Evolutionary conservation across 2,113 vertebrate species (phyloP).

Genomic region (Chamaetylas fuelleborni): DNA sequence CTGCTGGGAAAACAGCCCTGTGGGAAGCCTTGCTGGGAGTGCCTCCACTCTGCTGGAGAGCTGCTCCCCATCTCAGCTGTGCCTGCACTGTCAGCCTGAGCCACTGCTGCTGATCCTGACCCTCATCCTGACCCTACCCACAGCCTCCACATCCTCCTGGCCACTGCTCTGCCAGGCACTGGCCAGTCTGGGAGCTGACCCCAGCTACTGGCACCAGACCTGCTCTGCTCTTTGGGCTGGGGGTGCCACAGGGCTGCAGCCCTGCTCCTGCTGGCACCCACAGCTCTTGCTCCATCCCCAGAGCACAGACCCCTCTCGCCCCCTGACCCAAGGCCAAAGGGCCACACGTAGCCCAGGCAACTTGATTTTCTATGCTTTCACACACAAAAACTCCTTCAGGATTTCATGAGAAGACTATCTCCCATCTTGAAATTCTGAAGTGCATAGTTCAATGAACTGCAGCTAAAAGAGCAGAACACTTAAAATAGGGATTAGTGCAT

Average conservation of each 20-base stretch:
- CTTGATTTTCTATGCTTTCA: background rate
- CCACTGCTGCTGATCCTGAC: background rate
- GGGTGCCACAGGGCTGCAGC: background rate
- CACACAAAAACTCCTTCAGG: background rate
- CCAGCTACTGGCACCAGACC: background rate
- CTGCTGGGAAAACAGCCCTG: background rate
- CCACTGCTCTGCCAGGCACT: background rate
- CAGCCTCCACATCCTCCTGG: background rate
- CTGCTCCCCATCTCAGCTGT: background rate
- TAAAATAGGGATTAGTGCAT: background rate
- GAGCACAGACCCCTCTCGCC: rapidly evolving
- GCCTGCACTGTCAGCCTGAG: background rate
- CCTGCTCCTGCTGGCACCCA: background rate
- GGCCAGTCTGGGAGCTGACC: background rate
- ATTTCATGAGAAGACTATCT: background rate
- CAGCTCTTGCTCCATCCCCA: background rate
- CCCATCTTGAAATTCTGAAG: background rate
- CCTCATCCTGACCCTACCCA: background rate
- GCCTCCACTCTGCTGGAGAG: rapidly evolving
- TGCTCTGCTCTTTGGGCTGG: background rate
- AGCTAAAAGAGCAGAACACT: background rate
- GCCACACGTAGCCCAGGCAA: background rate
- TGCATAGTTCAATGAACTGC: background rate
- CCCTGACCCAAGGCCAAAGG: background rate
- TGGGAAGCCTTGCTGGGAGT: background rate